Conservation (phyloP, 2,797 vertebrate species). For the Microctenopoma steveboyesi region DNA sequence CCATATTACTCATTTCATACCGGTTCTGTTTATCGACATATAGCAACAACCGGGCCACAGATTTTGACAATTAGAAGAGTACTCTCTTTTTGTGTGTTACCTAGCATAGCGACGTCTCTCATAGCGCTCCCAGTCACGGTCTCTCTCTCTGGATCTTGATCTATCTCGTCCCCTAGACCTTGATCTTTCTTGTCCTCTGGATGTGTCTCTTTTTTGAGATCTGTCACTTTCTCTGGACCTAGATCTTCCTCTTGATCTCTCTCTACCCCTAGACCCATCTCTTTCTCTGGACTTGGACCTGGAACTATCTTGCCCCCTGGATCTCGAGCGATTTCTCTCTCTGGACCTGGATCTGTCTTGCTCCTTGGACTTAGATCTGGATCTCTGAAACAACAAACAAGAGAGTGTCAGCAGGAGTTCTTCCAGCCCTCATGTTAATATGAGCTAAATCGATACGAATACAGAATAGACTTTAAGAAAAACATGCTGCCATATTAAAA, state of each 20-base stretch:
- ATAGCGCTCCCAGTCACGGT: slow-evolving; percentile 57
- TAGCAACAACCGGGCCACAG: no score
- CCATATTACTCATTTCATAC: no score
- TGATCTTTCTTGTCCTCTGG: slow-evolving; percentile 27
- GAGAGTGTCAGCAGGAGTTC: background rate
- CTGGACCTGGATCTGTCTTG: slow-evolving; percentile 35
- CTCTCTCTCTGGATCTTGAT: slow-evolving; percentile 4
- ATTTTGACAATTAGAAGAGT: no score
- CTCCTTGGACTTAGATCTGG: slow-evolving; percentile 37
- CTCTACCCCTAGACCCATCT: slow-evolving; percentile 24
- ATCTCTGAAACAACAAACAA: slow-evolving; percentile 22
- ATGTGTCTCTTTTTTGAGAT: slow-evolving; percentile 22
- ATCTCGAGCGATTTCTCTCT: slow-evolving; percentile 13
- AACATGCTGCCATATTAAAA: slow-evolving; percentile 11
- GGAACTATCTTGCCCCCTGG: slow-evolving; percentile 38
- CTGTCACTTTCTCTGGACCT: slow-evolving; percentile 46
- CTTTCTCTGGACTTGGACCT: slow-evolving; percentile 37
- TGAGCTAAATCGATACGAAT: background rate
- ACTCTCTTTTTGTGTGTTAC: slow-evolving; percentile 44
- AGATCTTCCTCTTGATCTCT: slow-evolving; percentile 37
- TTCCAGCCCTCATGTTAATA: slow-evolving; percentile 9
- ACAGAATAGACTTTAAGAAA: slow-evolving; percentile 1
- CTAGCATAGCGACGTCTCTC: slow-evolving; percentile 68
- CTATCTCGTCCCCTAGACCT: slow-evolving; percentile 39
- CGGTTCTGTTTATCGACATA: no score